Conservation (phyloP, 2,113 vertebrate species). For the Ia io region DNA sequence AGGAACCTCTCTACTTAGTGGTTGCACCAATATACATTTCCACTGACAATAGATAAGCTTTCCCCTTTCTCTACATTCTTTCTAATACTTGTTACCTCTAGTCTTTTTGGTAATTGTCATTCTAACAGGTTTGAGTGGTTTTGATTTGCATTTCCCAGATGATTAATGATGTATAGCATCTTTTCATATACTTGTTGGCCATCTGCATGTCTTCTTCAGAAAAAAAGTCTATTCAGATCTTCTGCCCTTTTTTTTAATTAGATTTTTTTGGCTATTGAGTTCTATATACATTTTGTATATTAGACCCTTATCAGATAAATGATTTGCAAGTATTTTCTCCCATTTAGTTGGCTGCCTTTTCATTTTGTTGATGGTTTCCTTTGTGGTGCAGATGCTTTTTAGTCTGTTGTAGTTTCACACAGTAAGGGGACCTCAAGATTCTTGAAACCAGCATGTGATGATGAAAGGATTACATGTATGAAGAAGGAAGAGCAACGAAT, state of each 20-base stretch:
- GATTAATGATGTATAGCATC: not conserved
- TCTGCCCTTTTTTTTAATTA: not conserved
- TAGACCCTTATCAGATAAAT: not conserved
- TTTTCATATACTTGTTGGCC: not conserved
- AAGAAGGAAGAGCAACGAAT: not conserved
- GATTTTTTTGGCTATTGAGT: not conserved
- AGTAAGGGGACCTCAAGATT: not conserved
- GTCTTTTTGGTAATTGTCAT: not conserved
- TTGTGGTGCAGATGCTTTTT: not conserved
- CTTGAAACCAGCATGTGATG: not conserved
- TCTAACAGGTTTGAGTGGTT: not conserved
- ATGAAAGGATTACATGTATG: not conserved
- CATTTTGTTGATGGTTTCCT: not conserved
- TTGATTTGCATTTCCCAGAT: not conserved
- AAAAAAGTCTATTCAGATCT: not conserved
- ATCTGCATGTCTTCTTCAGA: not conserved
- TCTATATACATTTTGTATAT: not conserved
- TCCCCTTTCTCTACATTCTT: not conserved
- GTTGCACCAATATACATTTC: not conserved
- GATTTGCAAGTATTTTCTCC: not conserved
- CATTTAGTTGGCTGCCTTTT: not conserved
- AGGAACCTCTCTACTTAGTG: not conserved
- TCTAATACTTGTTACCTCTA: not conserved
- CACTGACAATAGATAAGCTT: not conserved
- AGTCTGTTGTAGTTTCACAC: not conserved